Base-by-base conservation (phyloP, 2,797 vertebrate genomes). In the Syngnathus rostellatus region DNA sequence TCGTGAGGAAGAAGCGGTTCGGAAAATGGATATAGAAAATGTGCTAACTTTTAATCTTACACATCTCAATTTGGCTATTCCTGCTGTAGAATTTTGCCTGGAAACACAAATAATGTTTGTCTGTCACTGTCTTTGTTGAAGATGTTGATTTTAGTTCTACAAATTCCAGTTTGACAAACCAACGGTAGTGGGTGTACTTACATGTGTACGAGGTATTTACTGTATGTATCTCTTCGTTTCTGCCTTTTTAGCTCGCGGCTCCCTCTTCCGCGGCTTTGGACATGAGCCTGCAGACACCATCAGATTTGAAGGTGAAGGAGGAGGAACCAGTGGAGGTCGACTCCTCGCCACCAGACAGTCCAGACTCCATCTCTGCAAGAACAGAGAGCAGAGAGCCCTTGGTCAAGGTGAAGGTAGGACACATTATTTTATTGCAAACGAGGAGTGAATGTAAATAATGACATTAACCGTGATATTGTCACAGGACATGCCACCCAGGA, bases 291-390 rank as follows among this genome's bases (percentile, higher is more conserved):
- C 91, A 92, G 81, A 93, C 94, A 0, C 85, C 93, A 40, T 94
- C 93, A 10, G 95, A 98, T 1, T 72, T 95, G 66, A 95, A 91
- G 89, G 92, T 99, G 80, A 98, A 99, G 83, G 90, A 96, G 83
- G 96, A 99, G 75, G 92, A 89, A 51, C 92, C 92, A 0, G 92
- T 99, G 50, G 95, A 98, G 70, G 94, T 97, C 7, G 96, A 93
- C 78, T 92, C 96, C 6, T 94, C 96, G 0, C 92, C 95, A 0
- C 93, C 95, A 0, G 86, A 83, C 67, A 98, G 95, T 73, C 95
- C 95, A 17, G 89, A 91, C 59, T 92, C 91, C 16, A 62, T 87
- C 70, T 91, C 91, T 70, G 88, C 75, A 70, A 73, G 31, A 17
- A 90, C 90, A 8, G 90, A 93, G 68, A 81, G 74, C 74, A 77